Base-by-base conservation (phyloP, 1,140 invertebrate genomes). In the Bombus consobrinus region DNA sequence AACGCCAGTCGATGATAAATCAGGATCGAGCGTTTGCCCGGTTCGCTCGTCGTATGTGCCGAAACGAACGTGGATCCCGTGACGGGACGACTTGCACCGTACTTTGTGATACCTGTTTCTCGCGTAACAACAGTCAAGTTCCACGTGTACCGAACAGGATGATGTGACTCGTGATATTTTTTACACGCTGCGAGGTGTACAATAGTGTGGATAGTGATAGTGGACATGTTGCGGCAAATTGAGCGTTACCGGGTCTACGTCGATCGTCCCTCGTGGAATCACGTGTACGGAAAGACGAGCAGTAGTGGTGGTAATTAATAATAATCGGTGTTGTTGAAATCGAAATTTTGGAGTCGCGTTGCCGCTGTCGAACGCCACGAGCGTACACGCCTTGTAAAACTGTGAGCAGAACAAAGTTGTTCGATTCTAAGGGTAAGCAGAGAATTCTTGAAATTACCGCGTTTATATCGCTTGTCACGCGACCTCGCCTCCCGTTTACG, bases 321-420 rank as follows among this genome's bases (percentile, higher is more conserved):
- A 8, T n/a, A 22, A 10, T 79, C 6, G 6, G 37, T 18, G 28
- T 0, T 18, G 28, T 0, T 34, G 71, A 81, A 25, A 18, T 18
- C 3, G 34, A 0, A 57, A 81, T 75, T 37, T 53, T 76, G 1
- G 1, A 25, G 41, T 59, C 12, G 68, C 41, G n/a, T n/a, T 4
- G 12, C n/a, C 22, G 10, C 25, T 4, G 1, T 75, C 1, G 1
- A 28, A 5, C n/a, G 2, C 0, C 2, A 10, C 0, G 2, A 28
- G 2, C 10, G 6, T 32, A 37, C 6, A 37, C 6, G 22, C n/a
- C 6, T 47, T n/a, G 13, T 18, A 47, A 10, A 5, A 57, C 5
- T 34, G 34, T 18, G 5, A 3, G 5, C 37, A 5, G 34, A 34
- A 34, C 1, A 25, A 72, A 22, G 10, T 12, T 59, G 4, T 22